Percentiles rank a stretch among this genome's conserved stretches.
These are phyloP conservation scores for Hyles lineata DNA, from an alignment of 2,888 invertebrate species.

Conservation along the genomic window DNA sequence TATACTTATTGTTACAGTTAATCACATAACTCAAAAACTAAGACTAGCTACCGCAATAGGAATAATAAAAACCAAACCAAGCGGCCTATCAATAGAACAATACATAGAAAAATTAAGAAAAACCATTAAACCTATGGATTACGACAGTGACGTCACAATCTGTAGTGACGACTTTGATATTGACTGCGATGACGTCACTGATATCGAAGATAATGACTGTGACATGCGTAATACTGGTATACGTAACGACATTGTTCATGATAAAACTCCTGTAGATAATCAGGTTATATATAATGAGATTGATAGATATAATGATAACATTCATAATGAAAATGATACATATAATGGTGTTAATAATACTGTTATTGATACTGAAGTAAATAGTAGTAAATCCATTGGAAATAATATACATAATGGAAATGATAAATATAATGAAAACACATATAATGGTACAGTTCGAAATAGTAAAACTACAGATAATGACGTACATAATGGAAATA, in stretches of 20 bases:
- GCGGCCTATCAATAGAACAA: constrained; percentile 46
- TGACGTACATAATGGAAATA: too few relatives aligned
- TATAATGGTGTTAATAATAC: neutral
- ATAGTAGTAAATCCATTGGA: neutral
- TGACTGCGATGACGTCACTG: constrained; percentile 39
- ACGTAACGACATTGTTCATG: neutral
- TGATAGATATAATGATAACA: neutral
- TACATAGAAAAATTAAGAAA: constrained; percentile 54
- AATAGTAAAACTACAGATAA: too few relatives aligned
- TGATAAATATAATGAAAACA: too few relatives aligned
- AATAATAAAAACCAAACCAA: constrained; percentile 60
- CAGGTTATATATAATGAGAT: neutral
- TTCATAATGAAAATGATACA: neutral
- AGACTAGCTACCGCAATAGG: constrained; percentile 58
- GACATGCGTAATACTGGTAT: neutral
- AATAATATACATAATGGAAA: too few relatives aligned
- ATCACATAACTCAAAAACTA: constrained; percentile 60
- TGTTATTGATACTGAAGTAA: neutral
- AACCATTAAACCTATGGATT: constrained; percentile 41
- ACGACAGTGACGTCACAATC: constrained; percentile 50
- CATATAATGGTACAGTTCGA: too few relatives aligned
- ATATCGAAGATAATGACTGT: constrained; percentile 33
- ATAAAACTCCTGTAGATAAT: neutral
- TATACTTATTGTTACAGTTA: constrained; percentile 49
- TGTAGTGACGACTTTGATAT: constrained; percentile 64